Evolutionary conservation across 2,113 vertebrate species (phyloP), one percentile per base, ranked within the genome.

Genomic region (Grammatotria lemairii): DNA sequence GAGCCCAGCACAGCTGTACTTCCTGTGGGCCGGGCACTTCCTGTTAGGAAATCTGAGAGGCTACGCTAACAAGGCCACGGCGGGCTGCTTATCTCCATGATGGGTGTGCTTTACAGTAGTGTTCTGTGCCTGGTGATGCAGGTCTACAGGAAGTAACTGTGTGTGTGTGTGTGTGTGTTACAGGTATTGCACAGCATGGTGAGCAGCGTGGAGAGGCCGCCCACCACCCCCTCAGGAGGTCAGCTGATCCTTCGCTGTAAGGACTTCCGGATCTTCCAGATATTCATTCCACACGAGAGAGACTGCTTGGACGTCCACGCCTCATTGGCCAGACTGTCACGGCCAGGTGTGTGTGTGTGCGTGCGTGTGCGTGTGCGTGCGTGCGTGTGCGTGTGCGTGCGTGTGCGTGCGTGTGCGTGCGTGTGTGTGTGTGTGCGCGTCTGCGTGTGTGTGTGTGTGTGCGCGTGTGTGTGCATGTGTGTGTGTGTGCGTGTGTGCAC

Each of bases 111-210:
- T 58, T 60, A 60, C 14, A 4, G 31, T 13, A 13, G 23, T 35
- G 9, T 35, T 0, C 60, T 38, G 0, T 38, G 60, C 17, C 0
- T 35, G 17, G 31, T 5, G 65, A 70, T 14, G 65, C 12, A 70
- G 65, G 65, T 23, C 0, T 40, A 14, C 38, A 70, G 65, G 12
- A 16, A n/a, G 42, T 78, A 31, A 31, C 26, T 58, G 14, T 28
- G 49, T 3, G 47, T 1, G 17, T 84, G n/a, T n/a, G n/a, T n/a
- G n/a, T n/a, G n/a, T n/a, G 57, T 87, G 60, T 85, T 58, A 0
- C 92, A 99, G 98, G 96, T 99, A 89, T 96, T 99, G 70, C 98
- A 99, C 96, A 99, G 98, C 88, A 97, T 99, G 91, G 97, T 99
- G 84, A 96, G 96, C 88, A 96, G 95, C 38, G 95, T 99, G 85